These are phyloP conservation scores for Erebia palarica DNA, from an alignment of 2,888 invertebrate genomes.

Conservation along the genomic window DNA sequence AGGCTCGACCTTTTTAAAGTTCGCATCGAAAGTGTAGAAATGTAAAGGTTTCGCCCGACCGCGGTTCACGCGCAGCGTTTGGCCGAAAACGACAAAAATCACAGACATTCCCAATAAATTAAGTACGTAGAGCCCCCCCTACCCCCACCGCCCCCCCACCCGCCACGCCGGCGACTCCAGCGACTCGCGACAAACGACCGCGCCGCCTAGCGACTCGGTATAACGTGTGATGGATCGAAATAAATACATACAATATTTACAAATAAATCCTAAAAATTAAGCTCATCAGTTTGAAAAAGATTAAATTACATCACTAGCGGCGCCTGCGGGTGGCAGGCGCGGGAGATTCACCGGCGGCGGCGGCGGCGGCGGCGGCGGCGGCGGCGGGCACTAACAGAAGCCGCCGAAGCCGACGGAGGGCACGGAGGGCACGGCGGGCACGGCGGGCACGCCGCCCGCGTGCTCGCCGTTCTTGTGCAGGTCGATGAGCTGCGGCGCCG, in stretches of 20 bases:
- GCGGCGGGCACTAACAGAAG: slow-evolving; percentile 67
- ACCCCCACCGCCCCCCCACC: slow-evolving; percentile 2
- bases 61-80: slow-evolving; percentile 19
- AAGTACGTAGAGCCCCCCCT: slow-evolving; percentile 43
- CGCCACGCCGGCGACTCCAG: not conserved
- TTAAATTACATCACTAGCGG: slow-evolving; percentile 66
- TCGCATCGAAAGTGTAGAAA: slow-evolving; percentile 31
- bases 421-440: slow-evolving; percentile 70
- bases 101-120: slow-evolving; percentile 60
- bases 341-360: slow-evolving; percentile 29
- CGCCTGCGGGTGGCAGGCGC: slow-evolving; percentile 29
- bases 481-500: slow-evolving; percentile 70
- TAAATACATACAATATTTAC: slow-evolving; percentile 77
- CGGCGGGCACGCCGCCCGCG: slow-evolving; percentile 55
- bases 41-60: slow-evolving; percentile 24
- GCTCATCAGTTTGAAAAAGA: slow-evolving; percentile 71
- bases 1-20: slow-evolving; percentile 41
- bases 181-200: slow-evolving; percentile 29
- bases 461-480: slow-evolving; percentile 74
- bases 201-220: slow-evolving; percentile 32
- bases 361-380: slow-evolving; percentile 17
- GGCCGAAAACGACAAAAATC: slow-evolving; percentile 43
- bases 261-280: slow-evolving; percentile 76
- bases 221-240: slow-evolving; percentile 61
- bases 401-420: slow-evolving; percentile 78